Evolutionary conservation across 2,797 vertebrate species (phyloP), one percentile per base, ranked within the genome.

Genomic region (Gallinago stenura): DNA sequence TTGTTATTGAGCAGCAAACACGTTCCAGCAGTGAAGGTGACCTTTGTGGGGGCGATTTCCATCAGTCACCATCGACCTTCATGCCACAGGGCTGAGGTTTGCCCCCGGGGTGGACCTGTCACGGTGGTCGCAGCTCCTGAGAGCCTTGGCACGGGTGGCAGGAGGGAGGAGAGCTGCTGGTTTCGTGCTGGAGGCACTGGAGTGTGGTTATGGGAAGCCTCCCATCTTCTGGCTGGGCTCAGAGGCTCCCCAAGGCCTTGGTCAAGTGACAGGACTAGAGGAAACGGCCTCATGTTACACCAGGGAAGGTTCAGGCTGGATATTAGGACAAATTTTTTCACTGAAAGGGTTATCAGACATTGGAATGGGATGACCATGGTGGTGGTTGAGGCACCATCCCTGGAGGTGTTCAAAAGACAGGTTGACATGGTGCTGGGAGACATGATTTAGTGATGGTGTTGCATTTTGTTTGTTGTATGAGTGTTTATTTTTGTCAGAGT

Each of bases 121-220:
- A 48, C 0, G 0, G 31, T 0, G 1, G 20, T 8, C 22, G 1
- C 48, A 12, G 75, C 73, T 37, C 30, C 4, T 1, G 14, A 45
- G 28, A 46, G 19, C 64, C 50, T 8, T 8, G 26, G 46, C 18
- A 4, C 9, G 1, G 2, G 35, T 15, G 3, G 54, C 54, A 46
- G 56, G 48, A 46, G 45, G 16, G 41, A 15, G 0, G 3, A 39
- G 54, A 50, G 26, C 12, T 68, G 65, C 28, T 30, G 65, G 39
- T 22, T 35, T 26, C 6, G 1, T 60, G 58, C 43, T 31, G 3
- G 3, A n/a, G 58, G 48, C 28, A 17, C 30, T 1, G 43, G 14
- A 8, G 45, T 12, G 51, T 0, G 3, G 64, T 10, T 3, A 0
- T 2, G 33, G 70, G 39, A 31, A 73, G 30, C 33, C 12, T 81